Evolutionary conservation across 2,888 invertebrate species (phyloP).

Genomic region (Cephus sareptanus): DNA sequence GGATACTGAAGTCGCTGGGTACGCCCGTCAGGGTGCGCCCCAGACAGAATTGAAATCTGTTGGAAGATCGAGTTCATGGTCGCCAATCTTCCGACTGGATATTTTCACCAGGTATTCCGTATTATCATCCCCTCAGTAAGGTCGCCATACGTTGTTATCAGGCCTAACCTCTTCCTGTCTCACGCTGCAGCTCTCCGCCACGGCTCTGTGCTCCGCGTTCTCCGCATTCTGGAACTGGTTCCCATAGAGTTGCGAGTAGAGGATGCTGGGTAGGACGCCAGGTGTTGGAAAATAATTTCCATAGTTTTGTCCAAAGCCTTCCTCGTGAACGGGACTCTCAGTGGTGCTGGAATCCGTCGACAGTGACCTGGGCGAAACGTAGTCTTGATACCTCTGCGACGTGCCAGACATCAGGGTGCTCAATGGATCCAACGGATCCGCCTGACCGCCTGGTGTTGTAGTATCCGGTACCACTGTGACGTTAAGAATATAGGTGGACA

Average conservation of each 20-base stretch:
- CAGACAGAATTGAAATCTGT: background rate
- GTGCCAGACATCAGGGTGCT: constrained; percentile 56
- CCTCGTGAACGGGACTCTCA: constrained; percentile 86
- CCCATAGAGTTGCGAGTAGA: constrained; percentile 87
- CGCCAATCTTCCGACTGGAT: background rate
- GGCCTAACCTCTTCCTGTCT: constrained; percentile 62
- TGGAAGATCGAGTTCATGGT: background rate
- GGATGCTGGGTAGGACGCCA: constrained; percentile 81
- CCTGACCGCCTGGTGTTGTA: constrained; percentile 68
- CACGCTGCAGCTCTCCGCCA: constrained; percentile 58
- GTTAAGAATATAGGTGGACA: background rate
- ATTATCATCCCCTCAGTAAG: constrained; percentile 51
- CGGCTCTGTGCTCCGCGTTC: constrained; percentile 58
- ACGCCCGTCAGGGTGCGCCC: background rate
- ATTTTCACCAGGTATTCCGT: background rate
- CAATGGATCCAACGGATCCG: constrained; percentile 56
- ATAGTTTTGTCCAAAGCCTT: constrained; percentile 70
- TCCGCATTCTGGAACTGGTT: constrained; percentile 63
- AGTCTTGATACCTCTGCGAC: constrained; percentile 61
- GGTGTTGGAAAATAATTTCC: constrained; percentile 75
- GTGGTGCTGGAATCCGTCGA: constrained; percentile 87
- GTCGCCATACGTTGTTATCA: constrained; percentile 64
- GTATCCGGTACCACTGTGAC: constrained; percentile 80
- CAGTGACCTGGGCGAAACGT: constrained; percentile 75
- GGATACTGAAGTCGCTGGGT: background rate